Conservation (phyloP, 2,113 vertebrate species). For the Leucopternis melanops region DNA sequence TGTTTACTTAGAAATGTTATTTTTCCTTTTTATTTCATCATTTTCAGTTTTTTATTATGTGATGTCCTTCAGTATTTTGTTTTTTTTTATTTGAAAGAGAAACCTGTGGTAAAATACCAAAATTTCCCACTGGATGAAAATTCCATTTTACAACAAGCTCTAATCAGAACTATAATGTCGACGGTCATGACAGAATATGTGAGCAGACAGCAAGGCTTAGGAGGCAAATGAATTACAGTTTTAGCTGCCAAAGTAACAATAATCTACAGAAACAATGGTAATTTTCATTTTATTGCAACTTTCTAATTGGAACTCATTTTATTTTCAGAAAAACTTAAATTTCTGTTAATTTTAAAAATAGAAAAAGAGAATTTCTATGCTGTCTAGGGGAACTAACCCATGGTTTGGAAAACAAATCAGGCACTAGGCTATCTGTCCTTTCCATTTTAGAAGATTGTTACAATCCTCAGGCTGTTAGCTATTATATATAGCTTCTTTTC, state of each 20-base stretch:
- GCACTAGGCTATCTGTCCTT: background rate
- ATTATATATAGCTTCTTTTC: background rate
- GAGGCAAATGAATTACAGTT: background rate
- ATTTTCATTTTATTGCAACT: background rate
- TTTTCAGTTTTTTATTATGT: background rate
- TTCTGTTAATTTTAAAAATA: background rate
- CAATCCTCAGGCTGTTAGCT: background rate
- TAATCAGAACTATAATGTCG: background rate
- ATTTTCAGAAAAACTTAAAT: background rate
- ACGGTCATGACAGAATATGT: background rate
- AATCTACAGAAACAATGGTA: background rate
- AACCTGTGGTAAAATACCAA: background rate
- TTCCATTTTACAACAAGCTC: background rate
- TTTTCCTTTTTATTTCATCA: background rate
- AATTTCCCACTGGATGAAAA: background rate
- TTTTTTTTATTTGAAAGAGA: background rate
- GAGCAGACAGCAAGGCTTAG: background rate
- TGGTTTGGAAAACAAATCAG: background rate
- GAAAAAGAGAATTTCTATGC: background rate
- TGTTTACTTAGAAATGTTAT: background rate
- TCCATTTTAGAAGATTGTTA: background rate
- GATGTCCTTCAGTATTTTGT: background rate
- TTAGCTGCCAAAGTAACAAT: background rate
- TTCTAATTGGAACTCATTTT: background rate
- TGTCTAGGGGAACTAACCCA: background rate